A percentile compares a stretch with the other conserved stretches of the same genome.
Evolutionary conservation across 2,113 vertebrate species (phyloP).

Genomic region (Dolichotis patagonum): DNA sequence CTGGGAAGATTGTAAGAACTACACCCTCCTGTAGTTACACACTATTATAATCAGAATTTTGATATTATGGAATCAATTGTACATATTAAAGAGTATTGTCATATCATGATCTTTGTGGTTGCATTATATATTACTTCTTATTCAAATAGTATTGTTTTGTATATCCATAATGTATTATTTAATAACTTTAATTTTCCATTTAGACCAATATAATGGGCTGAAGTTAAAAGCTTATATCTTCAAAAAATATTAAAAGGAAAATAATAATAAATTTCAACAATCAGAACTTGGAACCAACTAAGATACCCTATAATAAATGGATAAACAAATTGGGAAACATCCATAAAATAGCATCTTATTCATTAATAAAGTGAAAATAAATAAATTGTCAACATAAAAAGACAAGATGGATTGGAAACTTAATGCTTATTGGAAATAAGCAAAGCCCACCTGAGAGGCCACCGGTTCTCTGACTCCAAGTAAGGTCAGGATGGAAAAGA

Average conservation of each 20-base stretch:
- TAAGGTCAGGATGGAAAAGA: background rate
- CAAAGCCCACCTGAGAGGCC: background rate
- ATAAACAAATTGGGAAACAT: background rate
- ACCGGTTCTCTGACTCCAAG: background rate
- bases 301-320: background rate
- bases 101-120: background rate
- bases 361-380: background rate
- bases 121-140: background rate
- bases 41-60: background rate
- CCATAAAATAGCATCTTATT: background rate
- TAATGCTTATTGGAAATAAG: background rate
- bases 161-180: background rate
- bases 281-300: background rate
- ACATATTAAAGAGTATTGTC: background rate
- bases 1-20: background rate
- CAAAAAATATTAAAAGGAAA: background rate
- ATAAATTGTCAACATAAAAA: background rate
- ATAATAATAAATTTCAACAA: background rate
- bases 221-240: background rate
- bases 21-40: background rate
- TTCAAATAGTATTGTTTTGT: background rate
- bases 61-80: background rate
- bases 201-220: background rate
- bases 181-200: background rate
- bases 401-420: background rate